Evolutionary conservation across 2,888 invertebrate species (phyloP).

Genomic region (Megaustenia siamemsis): DNA sequence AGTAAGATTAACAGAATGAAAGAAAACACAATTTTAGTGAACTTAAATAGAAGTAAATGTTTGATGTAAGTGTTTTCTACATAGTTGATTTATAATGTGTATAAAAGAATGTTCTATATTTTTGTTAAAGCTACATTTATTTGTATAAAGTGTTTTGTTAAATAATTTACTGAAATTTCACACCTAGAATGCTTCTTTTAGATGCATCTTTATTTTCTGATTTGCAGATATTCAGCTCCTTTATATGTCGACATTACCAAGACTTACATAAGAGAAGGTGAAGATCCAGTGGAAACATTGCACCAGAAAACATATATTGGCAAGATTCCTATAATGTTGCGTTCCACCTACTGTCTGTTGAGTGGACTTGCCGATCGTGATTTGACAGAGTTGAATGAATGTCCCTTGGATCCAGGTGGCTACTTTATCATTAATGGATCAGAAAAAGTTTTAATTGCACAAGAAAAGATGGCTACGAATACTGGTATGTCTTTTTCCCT

Average conservation of each 20-base stretch:
- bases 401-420: constrained; percentile 98
- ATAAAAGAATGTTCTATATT: not conserved
- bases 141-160: too few species aligned
- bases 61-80: too few species aligned
- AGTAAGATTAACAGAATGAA: too few species aligned
- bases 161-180: too few species aligned
- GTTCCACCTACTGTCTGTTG: constrained; percentile 97
- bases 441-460: constrained; percentile 98
- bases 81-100: not conserved
- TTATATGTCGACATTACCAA: constrained; percentile 99
- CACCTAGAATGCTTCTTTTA: too few species aligned
- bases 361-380: constrained; percentile 98
- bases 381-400: constrained; percentile 99
- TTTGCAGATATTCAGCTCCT: constrained; percentile 92
- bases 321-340: constrained; percentile 99
- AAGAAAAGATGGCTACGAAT: constrained; percentile 99
- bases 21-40: too few species aligned
- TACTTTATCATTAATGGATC: constrained; percentile 99
- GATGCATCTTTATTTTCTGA: not conserved
- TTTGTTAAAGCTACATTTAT: not conserved
- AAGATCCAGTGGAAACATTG: constrained; percentile 88
- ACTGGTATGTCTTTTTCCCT: constrained; percentile 83
- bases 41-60: too few species aligned
- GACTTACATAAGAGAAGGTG: constrained; percentile 92
- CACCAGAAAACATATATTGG: constrained; percentile 87